These are phyloP conservation scores for Lasioglossum morio DNA, from an alignment of 2,888 invertebrate genomes.

Conservation along the genomic window DNA sequence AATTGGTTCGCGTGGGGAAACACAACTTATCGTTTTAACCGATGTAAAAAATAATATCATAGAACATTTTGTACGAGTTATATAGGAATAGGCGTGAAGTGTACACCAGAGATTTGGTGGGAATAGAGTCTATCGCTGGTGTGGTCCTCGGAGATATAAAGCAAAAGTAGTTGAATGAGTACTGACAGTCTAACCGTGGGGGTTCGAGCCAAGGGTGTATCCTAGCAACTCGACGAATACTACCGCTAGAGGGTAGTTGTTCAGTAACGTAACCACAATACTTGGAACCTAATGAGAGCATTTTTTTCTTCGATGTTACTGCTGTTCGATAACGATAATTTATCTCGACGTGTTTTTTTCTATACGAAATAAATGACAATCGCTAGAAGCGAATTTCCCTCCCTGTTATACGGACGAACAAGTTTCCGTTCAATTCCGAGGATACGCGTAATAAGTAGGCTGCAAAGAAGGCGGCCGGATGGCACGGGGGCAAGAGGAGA, in stretches of 20 bases:
- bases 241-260: slow-evolving; percentile 77
- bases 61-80: slow-evolving; percentile 54
- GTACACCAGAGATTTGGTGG: slow-evolving; percentile 18
- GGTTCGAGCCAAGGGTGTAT: slow-evolving; percentile 81
- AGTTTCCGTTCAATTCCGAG: background rate
- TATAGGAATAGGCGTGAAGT: slow-evolving; percentile 68
- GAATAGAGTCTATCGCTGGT: slow-evolving; percentile 62
- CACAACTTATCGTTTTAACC: background rate
- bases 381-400: background rate
- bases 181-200: slow-evolving; percentile 58
- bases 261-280: slow-evolving; percentile 74
- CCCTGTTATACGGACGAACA: background rate
- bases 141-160: slow-evolving; percentile 62
- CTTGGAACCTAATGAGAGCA: slow-evolving; percentile 47
- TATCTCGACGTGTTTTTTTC: background rate
- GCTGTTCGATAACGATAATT: background rate
- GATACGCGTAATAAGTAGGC: background rate
- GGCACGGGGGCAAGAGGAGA: background rate
- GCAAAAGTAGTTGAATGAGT: slow-evolving; percentile 69
- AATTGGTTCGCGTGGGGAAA: background rate
- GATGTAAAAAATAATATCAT: background rate
- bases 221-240: slow-evolving; percentile 82
- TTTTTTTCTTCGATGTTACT: background rate
- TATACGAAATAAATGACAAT: background rate
- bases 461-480: background rate